Evolutionary conservation across 2,797 vertebrate genomes (phyloP).

Genomic region (Oreochromis grahami): DNA sequence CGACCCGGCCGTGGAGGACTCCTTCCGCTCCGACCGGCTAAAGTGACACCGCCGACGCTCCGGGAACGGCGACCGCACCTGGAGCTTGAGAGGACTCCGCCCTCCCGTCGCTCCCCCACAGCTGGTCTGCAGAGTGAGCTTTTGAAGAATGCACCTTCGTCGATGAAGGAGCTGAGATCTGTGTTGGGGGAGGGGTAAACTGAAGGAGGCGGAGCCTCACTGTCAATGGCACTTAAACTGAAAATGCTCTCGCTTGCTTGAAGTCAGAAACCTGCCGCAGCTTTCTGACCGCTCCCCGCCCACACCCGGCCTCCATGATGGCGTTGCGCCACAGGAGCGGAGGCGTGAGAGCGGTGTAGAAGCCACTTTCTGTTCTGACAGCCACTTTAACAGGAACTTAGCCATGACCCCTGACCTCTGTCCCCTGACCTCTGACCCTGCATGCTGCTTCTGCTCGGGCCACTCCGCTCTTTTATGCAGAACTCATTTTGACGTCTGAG

Average conservation of each 20-base stretch:
- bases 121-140: not conserved
- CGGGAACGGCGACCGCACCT: not conserved
- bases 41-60: constrained; percentile 62
- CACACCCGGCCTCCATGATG: not conserved
- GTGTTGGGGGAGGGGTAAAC: not conserved
- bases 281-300: not conserved
- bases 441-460: not conserved
- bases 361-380: not conserved
- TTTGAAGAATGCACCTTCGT: not conserved
- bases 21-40: constrained; percentile 88
- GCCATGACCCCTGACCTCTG: constrained; percentile 10
- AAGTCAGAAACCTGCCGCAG: constrained; percentile 1
- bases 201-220: not conserved
- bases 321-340: not conserved
- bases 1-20: constrained; percentile 89
- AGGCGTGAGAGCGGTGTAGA: not conserved
- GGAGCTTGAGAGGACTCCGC: not conserved
- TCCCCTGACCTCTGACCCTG: not conserved
- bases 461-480: not conserved
- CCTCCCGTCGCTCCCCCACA: not conserved
- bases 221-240: constrained; percentile 51
- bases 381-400: constrained; percentile 39
- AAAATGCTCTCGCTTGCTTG: constrained; percentile 43
- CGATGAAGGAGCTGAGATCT: not conserved
- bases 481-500: not conserved